phyloP scores from a whole-genome alignment of 2,888 invertebrate species.

The Gymnosoma rotundatum region DNA sequence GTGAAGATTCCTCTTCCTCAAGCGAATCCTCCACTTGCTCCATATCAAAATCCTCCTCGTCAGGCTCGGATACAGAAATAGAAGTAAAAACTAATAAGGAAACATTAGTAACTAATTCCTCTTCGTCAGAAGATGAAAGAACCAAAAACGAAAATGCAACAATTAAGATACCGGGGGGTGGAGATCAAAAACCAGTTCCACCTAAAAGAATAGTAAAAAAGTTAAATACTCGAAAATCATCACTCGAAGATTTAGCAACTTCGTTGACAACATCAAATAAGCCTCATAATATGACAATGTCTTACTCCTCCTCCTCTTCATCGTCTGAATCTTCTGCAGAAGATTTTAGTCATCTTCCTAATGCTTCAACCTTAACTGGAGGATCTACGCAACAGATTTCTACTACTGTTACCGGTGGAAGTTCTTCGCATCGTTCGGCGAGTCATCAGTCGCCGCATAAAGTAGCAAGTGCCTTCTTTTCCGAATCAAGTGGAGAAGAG shows the following conservation, averaged over 20 bases:
- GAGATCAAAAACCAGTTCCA: slow-evolving; percentile 45
- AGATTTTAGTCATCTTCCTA: slow-evolving; percentile 67
- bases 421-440: slow-evolving; percentile 68
- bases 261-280: slow-evolving; percentile 51
- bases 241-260: slow-evolving; percentile 68
- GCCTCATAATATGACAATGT: slow-evolving; percentile 60
- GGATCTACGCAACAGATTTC: slow-evolving; percentile 49
- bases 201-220: slow-evolving; percentile 74
- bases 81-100: slow-evolving; percentile 30
- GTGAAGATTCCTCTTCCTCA: slow-evolving; percentile 71
- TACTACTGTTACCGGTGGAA: slow-evolving; percentile 47
- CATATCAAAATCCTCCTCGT: slow-evolving; percentile 71
- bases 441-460: slow-evolving; percentile 75
- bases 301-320: slow-evolving; percentile 73
- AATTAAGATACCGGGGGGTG: slow-evolving; percentile 23
- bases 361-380: slow-evolving; percentile 54
- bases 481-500: slow-evolving; percentile 74
- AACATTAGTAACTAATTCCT: slow-evolving; percentile 32
- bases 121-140: slow-evolving; percentile 68
- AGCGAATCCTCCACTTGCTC: slow-evolving; percentile 71
- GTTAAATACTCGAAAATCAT: slow-evolving; percentile 74
- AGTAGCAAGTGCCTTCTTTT: slow-evolving; percentile 70
- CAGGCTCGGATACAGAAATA: slow-evolving; percentile 61
- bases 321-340: slow-evolving; percentile 72
- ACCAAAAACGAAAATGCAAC: slow-evolving; percentile 29